Evolutionary conservation across 1,140 invertebrate species (phyloP).

Genomic region (Aphis craccivora): DNA sequence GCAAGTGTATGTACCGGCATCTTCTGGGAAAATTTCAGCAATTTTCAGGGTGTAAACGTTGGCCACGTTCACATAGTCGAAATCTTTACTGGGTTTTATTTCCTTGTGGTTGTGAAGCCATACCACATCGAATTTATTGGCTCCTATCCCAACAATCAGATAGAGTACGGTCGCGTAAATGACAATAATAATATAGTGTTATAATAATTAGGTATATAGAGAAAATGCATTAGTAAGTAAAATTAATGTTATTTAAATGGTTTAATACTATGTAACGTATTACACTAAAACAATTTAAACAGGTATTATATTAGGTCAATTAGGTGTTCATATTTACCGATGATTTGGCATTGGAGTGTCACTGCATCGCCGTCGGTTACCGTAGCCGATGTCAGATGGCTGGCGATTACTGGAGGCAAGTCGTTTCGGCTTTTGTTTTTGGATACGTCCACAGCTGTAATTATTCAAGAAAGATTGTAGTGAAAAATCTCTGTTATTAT

Average conservation of each 20-base stretch:
- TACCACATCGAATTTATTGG: conserved; percentile 88
- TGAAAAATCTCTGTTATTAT: background rate
- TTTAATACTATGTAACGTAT: background rate
- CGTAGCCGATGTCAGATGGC: conserved; percentile 79
- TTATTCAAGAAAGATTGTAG: background rate
- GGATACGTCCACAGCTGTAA: conserved; percentile 36
- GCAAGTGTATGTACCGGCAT: conserved; percentile 92
- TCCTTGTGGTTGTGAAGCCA: conserved; percentile 98
- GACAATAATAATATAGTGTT: background rate
- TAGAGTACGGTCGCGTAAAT: background rate
- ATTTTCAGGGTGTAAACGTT: conserved; percentile 91
- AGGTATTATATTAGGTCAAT: background rate
- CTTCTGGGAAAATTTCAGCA: conserved; percentile 93
- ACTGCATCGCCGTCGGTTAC: conserved; percentile 89
- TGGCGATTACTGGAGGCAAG: conserved; percentile 76
- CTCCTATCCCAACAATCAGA: conserved; percentile 65
- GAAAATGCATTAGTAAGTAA: background rate
- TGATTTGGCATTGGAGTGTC: conserved; percentile 83
- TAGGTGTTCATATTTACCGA: conserved; percentile 66
- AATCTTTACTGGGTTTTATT: conserved; percentile 95
- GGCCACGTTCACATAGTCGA: conserved; percentile 89
- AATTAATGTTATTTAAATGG: background rate
- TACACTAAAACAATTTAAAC: background rate
- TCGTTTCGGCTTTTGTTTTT: conserved; percentile 31
- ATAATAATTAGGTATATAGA: background rate